Conservation (phyloP, 2,113 vertebrate species). For the Elanus axillaris region DNA sequence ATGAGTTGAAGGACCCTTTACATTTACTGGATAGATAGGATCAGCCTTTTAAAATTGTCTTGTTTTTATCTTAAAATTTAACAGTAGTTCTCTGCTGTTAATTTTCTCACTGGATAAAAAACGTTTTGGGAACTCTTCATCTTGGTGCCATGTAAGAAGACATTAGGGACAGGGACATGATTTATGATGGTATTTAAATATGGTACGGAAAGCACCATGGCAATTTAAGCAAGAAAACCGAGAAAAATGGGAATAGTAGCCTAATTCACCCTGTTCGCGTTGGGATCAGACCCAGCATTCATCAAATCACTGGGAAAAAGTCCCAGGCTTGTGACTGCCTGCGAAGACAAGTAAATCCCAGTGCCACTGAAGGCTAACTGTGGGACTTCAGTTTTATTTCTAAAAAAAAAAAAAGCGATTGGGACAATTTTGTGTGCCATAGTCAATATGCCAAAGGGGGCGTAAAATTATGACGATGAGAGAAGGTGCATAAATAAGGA, state of each 20-base stretch:
- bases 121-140: background rate
- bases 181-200: background rate
- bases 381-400: background rate
- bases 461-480: background rate
- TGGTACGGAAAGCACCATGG: background rate
- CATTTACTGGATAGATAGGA: background rate
- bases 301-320: background rate
- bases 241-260: background rate
- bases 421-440: background rate
- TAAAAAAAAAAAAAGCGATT: background rate
- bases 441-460: background rate
- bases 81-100: background rate
- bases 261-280: accelerated
- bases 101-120: background rate
- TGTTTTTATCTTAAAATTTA: background rate
- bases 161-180: background rate
- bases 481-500: background rate
- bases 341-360: background rate
- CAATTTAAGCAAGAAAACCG: background rate
- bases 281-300: background rate
- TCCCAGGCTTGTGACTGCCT: background rate
- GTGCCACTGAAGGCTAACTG: background rate
- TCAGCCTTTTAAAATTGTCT: background rate
- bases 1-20: background rate
- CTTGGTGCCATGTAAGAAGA: background rate